Evolutionary conservation across 1,140 invertebrate genomes (phyloP).

Genomic region (Araneus ventricosus): DNA sequence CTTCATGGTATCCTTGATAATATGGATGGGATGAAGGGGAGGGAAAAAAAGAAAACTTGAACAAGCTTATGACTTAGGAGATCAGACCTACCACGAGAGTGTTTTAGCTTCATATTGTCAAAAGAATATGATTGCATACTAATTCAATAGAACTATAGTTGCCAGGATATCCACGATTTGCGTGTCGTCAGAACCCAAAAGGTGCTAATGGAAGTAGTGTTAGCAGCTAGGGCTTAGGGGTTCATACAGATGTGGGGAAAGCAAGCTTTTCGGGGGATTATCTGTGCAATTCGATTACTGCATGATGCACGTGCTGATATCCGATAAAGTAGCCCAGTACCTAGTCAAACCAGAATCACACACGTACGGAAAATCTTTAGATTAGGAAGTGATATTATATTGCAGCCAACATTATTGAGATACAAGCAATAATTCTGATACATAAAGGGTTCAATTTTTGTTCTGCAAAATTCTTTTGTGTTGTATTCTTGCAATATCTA

Average conservation of each 20-base stretch:
- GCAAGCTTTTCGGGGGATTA: not conserved
- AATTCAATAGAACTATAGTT: not conserved
- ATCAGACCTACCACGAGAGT: not conserved
- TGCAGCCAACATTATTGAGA: no score
- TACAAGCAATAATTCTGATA: no score
- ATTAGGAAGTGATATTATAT: no score
- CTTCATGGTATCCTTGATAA: no score
- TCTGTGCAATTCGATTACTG: not conserved
- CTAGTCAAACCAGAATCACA: not conserved
- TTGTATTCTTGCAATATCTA: no score
- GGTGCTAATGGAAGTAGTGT: not conserved
- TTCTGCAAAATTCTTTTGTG: no score
- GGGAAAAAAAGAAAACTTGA: no score
- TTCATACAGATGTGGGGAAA: not conserved
- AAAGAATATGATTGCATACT: not conserved
- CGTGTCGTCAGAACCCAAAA: not conserved
- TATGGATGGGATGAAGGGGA: no score
- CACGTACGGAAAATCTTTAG: not conserved
- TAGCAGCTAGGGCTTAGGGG: not conserved
- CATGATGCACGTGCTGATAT: not conserved
- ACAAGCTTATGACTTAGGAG: no score
- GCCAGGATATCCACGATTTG: not conserved
- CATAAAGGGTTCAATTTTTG: no score
- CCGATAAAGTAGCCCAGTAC: no score
- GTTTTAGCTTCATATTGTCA: not conserved